phyloP scores from a whole-genome alignment of 2,113 vertebrate species.

The Apus apus region DNA sequence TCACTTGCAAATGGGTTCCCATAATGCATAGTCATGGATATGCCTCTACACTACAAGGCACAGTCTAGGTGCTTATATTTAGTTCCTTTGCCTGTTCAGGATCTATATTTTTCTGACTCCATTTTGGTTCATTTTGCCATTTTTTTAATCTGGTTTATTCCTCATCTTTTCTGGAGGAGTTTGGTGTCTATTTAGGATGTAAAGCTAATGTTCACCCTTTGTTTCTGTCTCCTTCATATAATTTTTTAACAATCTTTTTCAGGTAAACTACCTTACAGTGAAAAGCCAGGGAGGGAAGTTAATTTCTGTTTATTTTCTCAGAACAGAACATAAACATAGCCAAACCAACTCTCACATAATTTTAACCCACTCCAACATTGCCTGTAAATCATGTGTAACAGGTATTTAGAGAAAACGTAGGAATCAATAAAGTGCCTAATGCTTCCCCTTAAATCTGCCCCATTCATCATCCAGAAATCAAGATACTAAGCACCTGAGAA shows the following conservation, averaged over 20 bases:
- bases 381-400: background rate
- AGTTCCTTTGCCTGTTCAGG: background rate
- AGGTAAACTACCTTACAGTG: background rate
- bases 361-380: background rate
- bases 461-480: background rate
- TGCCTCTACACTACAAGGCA: background rate
- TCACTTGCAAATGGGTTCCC: background rate
- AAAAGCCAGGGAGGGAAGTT: background rate
- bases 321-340: background rate
- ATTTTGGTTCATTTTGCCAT: background rate
- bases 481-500: background rate
- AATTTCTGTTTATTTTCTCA: background rate
- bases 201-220: background rate
- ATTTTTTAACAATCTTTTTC: background rate
- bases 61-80: background rate
- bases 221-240: accelerated
- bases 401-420: background rate
- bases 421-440: background rate
- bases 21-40: background rate
- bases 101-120: background rate
- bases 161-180: background rate
- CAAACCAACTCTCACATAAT: background rate
- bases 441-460: background rate
- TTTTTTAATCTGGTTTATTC: background rate
- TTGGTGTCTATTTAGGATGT: background rate